Percentiles rank a stretch among this genome's conserved stretches.
Conservation (phyloP, 2,888 invertebrate genomes). For the Mimas tiliae region DNA sequence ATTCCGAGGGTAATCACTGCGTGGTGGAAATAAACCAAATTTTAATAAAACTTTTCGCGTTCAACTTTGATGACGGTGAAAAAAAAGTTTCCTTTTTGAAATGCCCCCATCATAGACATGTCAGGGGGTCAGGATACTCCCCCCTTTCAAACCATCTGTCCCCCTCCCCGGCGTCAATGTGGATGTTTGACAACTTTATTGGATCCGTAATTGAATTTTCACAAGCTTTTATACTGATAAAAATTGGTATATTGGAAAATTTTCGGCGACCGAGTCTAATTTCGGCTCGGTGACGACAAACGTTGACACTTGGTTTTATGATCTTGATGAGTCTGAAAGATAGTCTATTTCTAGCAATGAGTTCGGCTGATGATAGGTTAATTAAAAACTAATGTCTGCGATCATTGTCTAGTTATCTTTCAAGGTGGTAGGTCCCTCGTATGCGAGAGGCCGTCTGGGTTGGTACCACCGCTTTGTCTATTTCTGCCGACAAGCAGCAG, state of each 20-base stretch:
- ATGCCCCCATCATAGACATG: slow-evolving; percentile 35
- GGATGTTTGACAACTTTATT: slow-evolving; percentile 76
- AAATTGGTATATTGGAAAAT: slow-evolving; percentile 55
- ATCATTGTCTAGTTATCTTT: neutral
- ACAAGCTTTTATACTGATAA: slow-evolving; percentile 64
- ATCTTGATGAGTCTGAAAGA: slow-evolving; percentile 4
- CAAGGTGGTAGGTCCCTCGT: too few relatives aligned
- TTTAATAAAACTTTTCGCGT: slow-evolving; percentile 35
- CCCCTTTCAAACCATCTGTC: slow-evolving; percentile 32
- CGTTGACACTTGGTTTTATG: slow-evolving; percentile 1
- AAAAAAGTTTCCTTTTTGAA: slow-evolving; percentile 45
- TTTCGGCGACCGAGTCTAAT: slow-evolving; percentile 41
- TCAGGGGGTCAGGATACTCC: slow-evolving; percentile 20
- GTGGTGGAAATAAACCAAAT: slow-evolving; percentile 24
- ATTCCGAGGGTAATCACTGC: slow-evolving; percentile 8
- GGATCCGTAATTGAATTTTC: slow-evolving; percentile 72
- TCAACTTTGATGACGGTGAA: slow-evolving; percentile 32
- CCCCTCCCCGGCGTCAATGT: slow-evolving; percentile 48
- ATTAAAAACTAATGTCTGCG: neutral
- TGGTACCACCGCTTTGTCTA: too few relatives aligned
- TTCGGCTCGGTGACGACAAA: slow-evolving; percentile 31
- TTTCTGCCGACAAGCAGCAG: too few relatives aligned
- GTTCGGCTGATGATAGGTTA: neutral
- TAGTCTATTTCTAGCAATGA: neutral
- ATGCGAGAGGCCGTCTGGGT: too few relatives aligned